Evolutionary conservation across 2,113 vertebrate species (phyloP), one percentile per base, ranked within the genome.

Genomic region (Pangasianodon gigas): DNA sequence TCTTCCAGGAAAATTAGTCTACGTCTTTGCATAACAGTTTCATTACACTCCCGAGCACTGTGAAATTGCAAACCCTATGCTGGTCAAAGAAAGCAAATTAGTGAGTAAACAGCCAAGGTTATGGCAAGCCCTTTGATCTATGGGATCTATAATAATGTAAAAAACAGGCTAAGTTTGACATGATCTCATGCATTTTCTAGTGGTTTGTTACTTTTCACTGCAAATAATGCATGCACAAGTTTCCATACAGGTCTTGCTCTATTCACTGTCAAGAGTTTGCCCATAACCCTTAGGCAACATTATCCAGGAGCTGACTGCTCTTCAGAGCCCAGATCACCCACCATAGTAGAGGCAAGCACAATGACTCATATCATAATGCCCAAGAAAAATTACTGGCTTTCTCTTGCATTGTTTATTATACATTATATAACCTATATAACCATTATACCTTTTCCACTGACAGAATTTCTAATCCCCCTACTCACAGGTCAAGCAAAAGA

Each of bases 81-180:
- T 91, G 80, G 88, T 89, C 90, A 9, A 75, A 84, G 89, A 91
- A 89, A 69, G 88, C 89, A 91, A 89, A 95, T 95, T 94, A 94
- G 94, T 93, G 88, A 92, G 75, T 92, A 92, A 92, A 91, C 88
- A 85, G 86, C 89, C 86, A 92, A 90, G 92, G 90, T 93, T 93
- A 91, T 89, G 90, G 44, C 41, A 77, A 24, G 91, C 93, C 91
- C 14, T 60, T 85, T 52, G 60, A 75, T 90, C 51, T 46, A 85
- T 71, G 91, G 85, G 37, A 75, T 75, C 37, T 79, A 48, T 13
- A 79, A 13, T 29, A 79, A 79, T 26, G 37, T 10, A 75, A 37
- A 44, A 44, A 48, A 71, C 16, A 74, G 6, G 69, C 9, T 8
- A 21, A 1, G 18, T 44, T 9, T 44, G 1, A 44, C 32, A 2